These are phyloP conservation scores for Ispidina picta DNA, from an alignment of 2,797 vertebrate species.

Conservation along the genomic window DNA sequence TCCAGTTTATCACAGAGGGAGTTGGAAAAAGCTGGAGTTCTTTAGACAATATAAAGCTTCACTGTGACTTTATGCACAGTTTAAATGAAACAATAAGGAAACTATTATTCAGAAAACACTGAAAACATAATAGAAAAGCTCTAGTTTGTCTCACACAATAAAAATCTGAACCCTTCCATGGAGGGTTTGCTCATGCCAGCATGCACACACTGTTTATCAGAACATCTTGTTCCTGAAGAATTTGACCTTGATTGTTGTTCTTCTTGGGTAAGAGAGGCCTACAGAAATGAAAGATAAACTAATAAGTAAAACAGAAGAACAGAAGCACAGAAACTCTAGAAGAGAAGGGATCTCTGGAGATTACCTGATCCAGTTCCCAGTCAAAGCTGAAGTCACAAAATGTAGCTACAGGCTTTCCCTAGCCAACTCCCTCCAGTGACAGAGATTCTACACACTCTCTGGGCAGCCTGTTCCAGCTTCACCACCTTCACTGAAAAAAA, in stretches of 20 bases:
- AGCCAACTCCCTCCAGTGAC: background rate
- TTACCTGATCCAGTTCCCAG: background rate
- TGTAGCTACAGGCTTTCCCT: background rate
- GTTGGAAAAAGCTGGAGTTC: background rate
- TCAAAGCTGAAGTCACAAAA: background rate
- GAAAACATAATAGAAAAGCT: background rate
- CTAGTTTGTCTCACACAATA: background rate
- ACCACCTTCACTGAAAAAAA: background rate
- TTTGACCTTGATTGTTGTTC: conserved; percentile 40
- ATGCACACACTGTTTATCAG: background rate
- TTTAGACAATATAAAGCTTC: background rate
- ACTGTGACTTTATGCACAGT: background rate
- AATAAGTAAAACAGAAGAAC: background rate
- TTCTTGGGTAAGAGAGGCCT: background rate
- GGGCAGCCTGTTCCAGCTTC: background rate
- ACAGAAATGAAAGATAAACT: conserved; percentile 13
- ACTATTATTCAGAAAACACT: background rate
- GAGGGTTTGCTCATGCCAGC: background rate
- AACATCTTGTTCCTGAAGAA: background rate
- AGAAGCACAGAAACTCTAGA: background rate
- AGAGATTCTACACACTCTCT: background rate
- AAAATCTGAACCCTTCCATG: background rate
- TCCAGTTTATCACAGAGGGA: background rate
- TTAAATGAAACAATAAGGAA: background rate
- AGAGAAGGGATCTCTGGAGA: background rate